Percentiles rank a stretch among this genome's conserved stretches.
Evolutionary conservation across 2,113 vertebrate species (phyloP).

Genomic region (Saimiri boliviensis): DNA sequence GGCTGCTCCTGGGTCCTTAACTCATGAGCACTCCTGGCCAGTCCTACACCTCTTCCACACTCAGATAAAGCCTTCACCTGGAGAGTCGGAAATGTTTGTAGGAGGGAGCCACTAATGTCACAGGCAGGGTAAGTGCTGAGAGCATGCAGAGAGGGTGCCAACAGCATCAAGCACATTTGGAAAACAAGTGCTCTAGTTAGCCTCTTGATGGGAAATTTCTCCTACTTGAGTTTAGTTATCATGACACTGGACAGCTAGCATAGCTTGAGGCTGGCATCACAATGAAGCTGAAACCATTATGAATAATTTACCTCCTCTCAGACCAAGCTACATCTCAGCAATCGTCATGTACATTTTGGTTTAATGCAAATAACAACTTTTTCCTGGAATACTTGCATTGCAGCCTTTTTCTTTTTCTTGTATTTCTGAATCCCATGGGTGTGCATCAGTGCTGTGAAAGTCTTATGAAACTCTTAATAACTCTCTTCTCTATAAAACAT

Average conservation of each 20-base stretch:
- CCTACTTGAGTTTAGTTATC: not conserved
- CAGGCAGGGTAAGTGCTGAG: accelerated
- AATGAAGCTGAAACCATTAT: not conserved
- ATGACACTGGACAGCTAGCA: not conserved
- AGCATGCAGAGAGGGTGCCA: not conserved
- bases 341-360: not conserved
- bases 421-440: not conserved
- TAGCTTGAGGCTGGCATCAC: not conserved
- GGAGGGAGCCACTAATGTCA: not conserved
- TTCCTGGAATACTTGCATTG: not conserved
- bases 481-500: not conserved
- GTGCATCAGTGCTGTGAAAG: not conserved
- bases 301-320: not conserved
- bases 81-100: not conserved
- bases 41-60: not conserved
- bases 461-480: not conserved
- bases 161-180: not conserved
- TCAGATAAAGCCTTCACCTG: not conserved
- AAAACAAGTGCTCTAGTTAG: not conserved
- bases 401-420: not conserved
- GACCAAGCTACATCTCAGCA: not conserved
- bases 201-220: not conserved
- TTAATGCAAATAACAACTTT: not conserved
- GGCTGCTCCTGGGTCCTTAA: not conserved
- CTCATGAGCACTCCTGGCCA: not conserved